These are phyloP conservation scores for Gnathonemus longibarbis DNA, from an alignment of 2,113 vertebrate species.

Conservation along the genomic window DNA sequence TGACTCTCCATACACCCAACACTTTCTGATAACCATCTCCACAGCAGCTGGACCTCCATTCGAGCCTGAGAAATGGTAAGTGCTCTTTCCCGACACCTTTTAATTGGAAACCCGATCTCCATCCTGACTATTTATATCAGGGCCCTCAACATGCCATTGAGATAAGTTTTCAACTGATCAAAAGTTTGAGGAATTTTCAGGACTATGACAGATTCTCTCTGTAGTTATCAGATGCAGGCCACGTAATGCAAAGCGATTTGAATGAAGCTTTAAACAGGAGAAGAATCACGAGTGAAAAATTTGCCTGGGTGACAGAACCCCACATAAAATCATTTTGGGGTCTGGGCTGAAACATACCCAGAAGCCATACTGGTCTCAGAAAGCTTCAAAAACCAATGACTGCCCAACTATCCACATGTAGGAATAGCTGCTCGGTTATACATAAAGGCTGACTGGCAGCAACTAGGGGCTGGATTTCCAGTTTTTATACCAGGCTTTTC, in stretches of 20 bases:
- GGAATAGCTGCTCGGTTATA: background rate
- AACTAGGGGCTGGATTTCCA: background rate
- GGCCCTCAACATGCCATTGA: background rate
- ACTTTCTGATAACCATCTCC: constrained; percentile 38
- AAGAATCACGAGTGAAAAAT: background rate
- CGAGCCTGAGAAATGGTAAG: constrained; percentile 39
- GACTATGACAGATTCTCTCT: constrained; percentile 11
- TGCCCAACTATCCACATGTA: constrained; percentile 32
- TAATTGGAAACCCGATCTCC: constrained; percentile 36
- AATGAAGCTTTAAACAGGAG: background rate
- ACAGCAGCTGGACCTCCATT: constrained; percentile 49
- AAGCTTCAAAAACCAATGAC: constrained; percentile 21
- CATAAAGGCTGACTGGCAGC: background rate
- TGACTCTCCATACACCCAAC: constrained; percentile 40
- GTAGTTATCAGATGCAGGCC: background rate
- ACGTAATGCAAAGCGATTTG: background rate
- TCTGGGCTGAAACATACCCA: background rate
- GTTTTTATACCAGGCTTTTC: background rate
- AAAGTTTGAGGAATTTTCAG: constrained; percentile 11
- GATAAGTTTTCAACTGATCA: constrained; percentile 1
- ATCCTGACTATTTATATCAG: constrained; percentile 33
- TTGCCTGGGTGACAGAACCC: background rate
- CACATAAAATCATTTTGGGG: background rate
- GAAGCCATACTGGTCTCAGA: constrained; percentile 20
- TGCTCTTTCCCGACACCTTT: constrained; percentile 31